Percentiles rank a stretch among this genome's conserved stretches.
Evolutionary conservation across 2,113 vertebrate genomes (phyloP).

Genomic region (Crotalus viridis): DNA sequence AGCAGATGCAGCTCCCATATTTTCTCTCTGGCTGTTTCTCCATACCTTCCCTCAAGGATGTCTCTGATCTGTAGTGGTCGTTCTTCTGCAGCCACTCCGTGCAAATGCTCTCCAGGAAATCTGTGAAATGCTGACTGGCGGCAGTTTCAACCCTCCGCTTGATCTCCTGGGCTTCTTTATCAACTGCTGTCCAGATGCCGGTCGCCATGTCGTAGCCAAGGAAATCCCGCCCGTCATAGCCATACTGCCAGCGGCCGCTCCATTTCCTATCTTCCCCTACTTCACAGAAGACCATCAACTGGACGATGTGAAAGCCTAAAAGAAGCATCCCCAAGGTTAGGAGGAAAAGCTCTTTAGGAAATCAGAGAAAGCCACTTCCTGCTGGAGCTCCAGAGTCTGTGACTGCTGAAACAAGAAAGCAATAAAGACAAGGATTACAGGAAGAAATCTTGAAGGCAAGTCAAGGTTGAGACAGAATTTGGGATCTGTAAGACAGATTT

Average conservation of each 20-base stretch:
- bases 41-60: background rate
- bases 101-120: background rate
- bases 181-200: background rate
- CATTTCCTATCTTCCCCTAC: background rate
- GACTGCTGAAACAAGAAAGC: background rate
- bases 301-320: background rate
- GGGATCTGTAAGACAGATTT: background rate
- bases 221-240: background rate
- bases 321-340: background rate
- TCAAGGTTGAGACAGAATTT: background rate
- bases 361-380: background rate
- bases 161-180: background rate
- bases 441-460: background rate
- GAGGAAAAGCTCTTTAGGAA: background rate
- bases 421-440: background rate
- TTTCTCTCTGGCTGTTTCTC: no score
- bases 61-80: background rate
- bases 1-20: background rate
- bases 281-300: background rate
- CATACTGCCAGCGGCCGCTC: background rate
- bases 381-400: background rate
- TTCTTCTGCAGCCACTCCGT: background rate
- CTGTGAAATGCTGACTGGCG: background rate
- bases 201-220: background rate
- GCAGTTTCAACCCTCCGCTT: fast-evolving